Conservation (phyloP, 2,113 vertebrate species). For the Tachysurus vachellii region DNA sequence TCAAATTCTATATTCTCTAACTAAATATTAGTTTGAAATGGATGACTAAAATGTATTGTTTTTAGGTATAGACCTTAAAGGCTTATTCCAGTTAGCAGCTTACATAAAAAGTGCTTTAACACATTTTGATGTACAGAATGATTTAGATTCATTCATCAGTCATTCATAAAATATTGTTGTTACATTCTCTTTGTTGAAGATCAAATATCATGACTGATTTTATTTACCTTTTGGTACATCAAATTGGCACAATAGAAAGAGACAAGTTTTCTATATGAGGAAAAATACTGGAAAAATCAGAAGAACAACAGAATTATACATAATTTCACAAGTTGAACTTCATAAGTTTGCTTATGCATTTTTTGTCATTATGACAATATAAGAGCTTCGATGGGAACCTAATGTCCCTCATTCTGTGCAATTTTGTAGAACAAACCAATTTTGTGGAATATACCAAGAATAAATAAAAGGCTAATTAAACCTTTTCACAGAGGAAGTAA, state of each 20-base stretch:
- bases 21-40: no score
- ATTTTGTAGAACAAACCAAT: background rate
- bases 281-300: no score
- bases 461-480: conserved; percentile 29
- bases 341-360: background rate
- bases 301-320: no score
- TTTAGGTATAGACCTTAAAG: no score
- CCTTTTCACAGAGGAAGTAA: conserved; percentile 30
- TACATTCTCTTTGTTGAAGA: no score
- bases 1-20: no score
- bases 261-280: background rate
- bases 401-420: background rate
- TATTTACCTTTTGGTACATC: background rate
- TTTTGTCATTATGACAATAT: background rate
- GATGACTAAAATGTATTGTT: no score
- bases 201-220: no score
- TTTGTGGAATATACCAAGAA: background rate
- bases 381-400: background rate
- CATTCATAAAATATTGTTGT: background rate
- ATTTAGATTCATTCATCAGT: no score
- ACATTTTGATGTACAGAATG: no score
- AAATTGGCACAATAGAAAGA: background rate
- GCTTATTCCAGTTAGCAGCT: no score
- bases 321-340: background rate
- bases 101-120: no score